phyloP scores from a whole-genome alignment of 2,113 vertebrate genomes.

The Archilochus colubris region DNA sequence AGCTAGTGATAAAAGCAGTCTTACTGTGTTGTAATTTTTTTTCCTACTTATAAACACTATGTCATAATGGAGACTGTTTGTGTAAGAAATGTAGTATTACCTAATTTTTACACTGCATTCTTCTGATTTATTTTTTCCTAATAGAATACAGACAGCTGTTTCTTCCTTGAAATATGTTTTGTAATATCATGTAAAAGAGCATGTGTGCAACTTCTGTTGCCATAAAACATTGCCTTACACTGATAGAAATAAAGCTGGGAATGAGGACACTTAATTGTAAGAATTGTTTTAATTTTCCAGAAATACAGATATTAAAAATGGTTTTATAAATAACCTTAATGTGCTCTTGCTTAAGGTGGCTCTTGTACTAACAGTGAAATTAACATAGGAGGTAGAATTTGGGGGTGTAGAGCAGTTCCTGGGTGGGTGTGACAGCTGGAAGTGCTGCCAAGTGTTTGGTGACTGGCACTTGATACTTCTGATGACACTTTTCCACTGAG shows the following conservation, averaged over 20 bases:
- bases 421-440: background rate
- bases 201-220: background rate
- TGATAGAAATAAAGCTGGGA: background rate
- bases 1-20: background rate
- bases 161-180: background rate
- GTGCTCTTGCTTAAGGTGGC: background rate
- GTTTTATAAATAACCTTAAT: background rate
- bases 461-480: background rate
- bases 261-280: background rate
- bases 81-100: background rate
- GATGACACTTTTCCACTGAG: fast-evolving
- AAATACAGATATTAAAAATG: background rate
- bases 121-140: background rate
- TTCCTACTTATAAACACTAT: background rate
- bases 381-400: background rate
- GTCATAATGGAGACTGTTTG: background rate
- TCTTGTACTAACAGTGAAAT: background rate
- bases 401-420: background rate
- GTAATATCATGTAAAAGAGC: background rate
- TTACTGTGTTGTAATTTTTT: background rate
- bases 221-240: background rate
- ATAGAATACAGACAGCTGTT: background rate
- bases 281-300: background rate
- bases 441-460: background rate
- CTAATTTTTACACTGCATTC: background rate